Conservation (phyloP, 2,888 invertebrate genomes). For the Stegana nigrithorax region DNA sequence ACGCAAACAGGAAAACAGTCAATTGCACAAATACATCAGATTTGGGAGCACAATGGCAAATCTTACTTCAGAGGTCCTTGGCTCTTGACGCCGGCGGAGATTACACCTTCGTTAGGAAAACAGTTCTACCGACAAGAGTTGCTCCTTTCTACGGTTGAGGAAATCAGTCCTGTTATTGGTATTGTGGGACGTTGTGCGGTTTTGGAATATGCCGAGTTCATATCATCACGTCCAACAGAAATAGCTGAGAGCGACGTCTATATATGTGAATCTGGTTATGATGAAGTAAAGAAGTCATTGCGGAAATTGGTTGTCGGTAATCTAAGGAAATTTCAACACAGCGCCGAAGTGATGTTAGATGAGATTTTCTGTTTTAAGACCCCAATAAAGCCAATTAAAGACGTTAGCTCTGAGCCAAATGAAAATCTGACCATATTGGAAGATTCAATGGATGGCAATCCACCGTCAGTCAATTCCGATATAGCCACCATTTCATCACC, state of each 20-base stretch:
- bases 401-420: slow-evolving; percentile 52
- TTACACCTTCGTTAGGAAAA: slow-evolving; percentile 81
- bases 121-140: slow-evolving; percentile 95
- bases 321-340: slow-evolving; percentile 84
- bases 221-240: slow-evolving; percentile 92
- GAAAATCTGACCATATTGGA: slow-evolving; percentile 73
- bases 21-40: slow-evolving; percentile 91
- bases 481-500: slow-evolving; percentile 74
- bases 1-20: slow-evolving; percentile 91
- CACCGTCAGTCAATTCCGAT: slow-evolving; percentile 85
- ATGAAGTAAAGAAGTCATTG: slow-evolving; percentile 85
- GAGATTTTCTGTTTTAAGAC: slow-evolving; percentile 86
- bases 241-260: slow-evolving; percentile 91
- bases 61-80: slow-evolving; percentile 95
- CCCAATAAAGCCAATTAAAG: slow-evolving; percentile 73
- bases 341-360: slow-evolving; percentile 89
- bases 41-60: slow-evolving; percentile 94
- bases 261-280: slow-evolving; percentile 92
- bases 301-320: slow-evolving; percentile 75
- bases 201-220: slow-evolving; percentile 89
- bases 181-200: slow-evolving; percentile 94
- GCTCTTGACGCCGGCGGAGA: slow-evolving; percentile 89
- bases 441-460: slow-evolving; percentile 83
- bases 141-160: slow-evolving; percentile 89
- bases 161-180: slow-evolving; percentile 89